Percentiles rank a stretch among this genome's conserved stretches.
phyloP scores from a whole-genome alignment of 2,113 vertebrate genomes.

The Myxocyprinus asiaticus region DNA sequence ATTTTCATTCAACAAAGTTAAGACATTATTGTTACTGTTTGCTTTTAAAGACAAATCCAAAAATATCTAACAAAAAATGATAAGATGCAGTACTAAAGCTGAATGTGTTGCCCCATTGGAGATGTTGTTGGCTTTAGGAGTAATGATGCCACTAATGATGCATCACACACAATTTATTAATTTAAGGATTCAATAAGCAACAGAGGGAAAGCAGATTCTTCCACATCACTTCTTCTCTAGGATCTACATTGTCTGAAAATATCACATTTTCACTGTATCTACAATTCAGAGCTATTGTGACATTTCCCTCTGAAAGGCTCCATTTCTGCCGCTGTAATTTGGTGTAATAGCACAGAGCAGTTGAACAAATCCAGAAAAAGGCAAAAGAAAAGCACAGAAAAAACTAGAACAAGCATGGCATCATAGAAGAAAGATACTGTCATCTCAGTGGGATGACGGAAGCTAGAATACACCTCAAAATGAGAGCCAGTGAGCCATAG shows the following conservation, averaged over 20 bases:
- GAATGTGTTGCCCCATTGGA: background rate
- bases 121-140: conserved; percentile 18
- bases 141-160: conserved; percentile 29
- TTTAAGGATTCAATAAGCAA: background rate
- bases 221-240: conserved; percentile 9
- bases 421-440: conserved; percentile 38
- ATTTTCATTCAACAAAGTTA: no score
- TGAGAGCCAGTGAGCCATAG: conserved; percentile 24
- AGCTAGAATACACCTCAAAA: conserved; percentile 19
- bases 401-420: conserved; percentile 24
- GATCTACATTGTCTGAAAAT: conserved; percentile 11
- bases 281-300: conserved; percentile 7
- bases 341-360: conserved; percentile 33
- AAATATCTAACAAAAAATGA: no score
- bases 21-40: no score
- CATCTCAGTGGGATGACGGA: conserved; percentile 4
- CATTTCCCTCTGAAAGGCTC: conserved; percentile 25
- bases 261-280: background rate
- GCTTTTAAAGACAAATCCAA: no score
- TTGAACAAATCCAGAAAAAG: conserved; percentile 37
- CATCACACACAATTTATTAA: background rate
- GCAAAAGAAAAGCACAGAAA: conserved; percentile 10
- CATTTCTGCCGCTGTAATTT: conserved; percentile 20
- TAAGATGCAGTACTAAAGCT: background rate
- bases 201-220: conserved; percentile 9